Base-by-base conservation (phyloP, 92 coral and sea anemone genomes). In the Phenganax subtilis region DNA sequence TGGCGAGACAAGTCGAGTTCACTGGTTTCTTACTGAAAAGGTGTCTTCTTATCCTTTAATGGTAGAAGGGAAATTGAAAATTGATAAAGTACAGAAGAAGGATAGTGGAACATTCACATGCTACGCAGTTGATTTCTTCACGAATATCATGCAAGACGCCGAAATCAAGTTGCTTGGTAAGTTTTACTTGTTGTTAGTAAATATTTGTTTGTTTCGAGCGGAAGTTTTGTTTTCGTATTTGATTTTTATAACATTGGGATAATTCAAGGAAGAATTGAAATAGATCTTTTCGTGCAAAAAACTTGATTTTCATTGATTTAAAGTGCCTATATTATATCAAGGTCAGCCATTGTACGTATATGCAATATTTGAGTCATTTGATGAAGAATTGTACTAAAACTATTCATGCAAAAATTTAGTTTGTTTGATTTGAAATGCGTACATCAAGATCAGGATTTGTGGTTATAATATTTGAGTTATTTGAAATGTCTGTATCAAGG, bases 101-200 rank as follows among this genome's bases (percentile, higher is more conserved):
- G 80, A 75, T 37, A 30, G 52, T 55, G 80, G 80, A 3, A 10
- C 25, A 16, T 75, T 55, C 51, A 75, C 80, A 1, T 75, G 80
- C n/a, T 75, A 75, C 17, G 64, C 80, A 7, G 14, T 75, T 53
- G 31, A 75, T 57, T 75, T 75, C 57, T 54, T 75, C 37, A 54
- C 62, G 8, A 75, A 57, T 29, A 55, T 75, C 2, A 54, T 54
- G 51, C 51, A 75, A 55, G 28, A 57, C 20, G 64, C 51, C 10
- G 80, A 75, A 27, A 75, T 75, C 3, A 75, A 57, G 31, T 75
- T 75, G 30, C 31, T 57, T 75, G 80, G 80, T 75, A 59, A 20
- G 66, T 75, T 7, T 0, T 51, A 11, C 44, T 68, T 68, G 8
- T 29, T 59, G 65, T 59, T 59, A 14, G 70, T 25, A 64, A 10